Evolutionary conservation across 2,113 vertebrate species (phyloP).

Genomic region (Trachemys scripta): DNA sequence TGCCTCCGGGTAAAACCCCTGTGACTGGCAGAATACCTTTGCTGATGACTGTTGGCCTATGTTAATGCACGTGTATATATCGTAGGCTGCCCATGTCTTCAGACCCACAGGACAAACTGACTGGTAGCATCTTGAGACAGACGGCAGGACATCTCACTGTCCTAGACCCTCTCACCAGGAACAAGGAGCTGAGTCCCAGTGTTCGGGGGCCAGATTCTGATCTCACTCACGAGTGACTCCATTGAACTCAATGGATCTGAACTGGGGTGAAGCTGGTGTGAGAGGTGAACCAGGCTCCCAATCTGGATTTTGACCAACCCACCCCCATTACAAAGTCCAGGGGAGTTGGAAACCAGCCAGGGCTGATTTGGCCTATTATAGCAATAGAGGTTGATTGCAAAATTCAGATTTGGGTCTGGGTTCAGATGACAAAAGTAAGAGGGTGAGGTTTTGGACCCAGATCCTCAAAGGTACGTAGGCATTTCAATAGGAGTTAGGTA

Average conservation of each 20-base stretch:
- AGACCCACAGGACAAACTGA: not conserved
- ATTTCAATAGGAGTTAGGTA: not conserved
- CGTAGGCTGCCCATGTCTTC: not conserved
- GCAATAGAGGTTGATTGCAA: not conserved
- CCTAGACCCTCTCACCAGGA: not conserved
- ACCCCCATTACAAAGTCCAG: not conserved
- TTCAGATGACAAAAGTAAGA: not conserved
- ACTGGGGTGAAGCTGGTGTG: not conserved
- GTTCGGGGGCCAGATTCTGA: not conserved
- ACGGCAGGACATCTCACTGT: not conserved
- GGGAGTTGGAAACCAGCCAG: not conserved
- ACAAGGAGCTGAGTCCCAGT: not conserved
- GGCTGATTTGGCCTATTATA: not conserved
- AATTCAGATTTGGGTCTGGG: not conserved
- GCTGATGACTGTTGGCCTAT: not conserved
- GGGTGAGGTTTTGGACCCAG: not conserved
- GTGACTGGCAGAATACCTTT: not conserved
- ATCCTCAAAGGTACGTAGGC: not conserved
- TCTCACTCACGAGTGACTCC: not conserved
- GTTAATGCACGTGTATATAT: not conserved
- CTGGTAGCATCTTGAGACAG: not conserved
- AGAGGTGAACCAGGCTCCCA: not conserved
- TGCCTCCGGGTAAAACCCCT: fast-evolving
- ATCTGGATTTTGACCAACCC: not conserved
- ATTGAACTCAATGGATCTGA: not conserved